These are phyloP conservation scores for Irena cyanogastra DNA, from an alignment of 2,113 vertebrate genomes.

Conservation along the genomic window DNA sequence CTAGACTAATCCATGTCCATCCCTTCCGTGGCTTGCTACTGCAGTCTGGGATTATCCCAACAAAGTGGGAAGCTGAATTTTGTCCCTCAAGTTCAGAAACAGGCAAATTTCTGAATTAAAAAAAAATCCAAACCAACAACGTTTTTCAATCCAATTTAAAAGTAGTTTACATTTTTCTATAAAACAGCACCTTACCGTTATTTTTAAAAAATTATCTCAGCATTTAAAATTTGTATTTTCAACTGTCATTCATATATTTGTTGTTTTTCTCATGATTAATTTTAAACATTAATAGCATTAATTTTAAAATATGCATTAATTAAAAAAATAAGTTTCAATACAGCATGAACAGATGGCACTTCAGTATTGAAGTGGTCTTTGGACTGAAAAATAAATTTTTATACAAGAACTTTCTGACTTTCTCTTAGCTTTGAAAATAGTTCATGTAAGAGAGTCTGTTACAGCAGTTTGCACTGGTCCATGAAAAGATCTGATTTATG, in stretches of 20 bases:
- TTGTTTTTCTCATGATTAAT: not conserved
- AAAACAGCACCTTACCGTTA: not conserved
- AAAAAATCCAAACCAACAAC: not conserved
- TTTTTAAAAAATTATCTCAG: not conserved
- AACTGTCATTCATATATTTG: not conserved
- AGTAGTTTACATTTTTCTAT: not conserved
- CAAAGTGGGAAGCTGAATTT: not conserved
- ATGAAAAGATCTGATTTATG: not conserved
- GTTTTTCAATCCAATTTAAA: not conserved
- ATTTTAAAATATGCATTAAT: not conserved
- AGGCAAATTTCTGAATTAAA: not conserved
- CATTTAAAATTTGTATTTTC: not conserved
- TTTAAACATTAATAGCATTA: too few relatives aligned
- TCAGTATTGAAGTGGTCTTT: not conserved
- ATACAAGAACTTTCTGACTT: not conserved
- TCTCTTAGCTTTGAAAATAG: not conserved
- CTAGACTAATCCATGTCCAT: not conserved
- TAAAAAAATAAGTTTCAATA: not conserved
- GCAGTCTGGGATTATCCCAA: not conserved
- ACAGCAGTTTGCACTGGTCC: not conserved
- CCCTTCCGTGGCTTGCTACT: not conserved
- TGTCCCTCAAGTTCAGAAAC: not conserved
- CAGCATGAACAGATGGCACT: conserved; percentile 1
- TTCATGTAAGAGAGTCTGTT: not conserved
- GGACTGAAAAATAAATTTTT: not conserved